A percentile compares a stretch with the other conserved stretches of the same genome.
Conservation (phyloP, 1,140 invertebrate species). For the Gonioctena quinquepunctata region DNA sequence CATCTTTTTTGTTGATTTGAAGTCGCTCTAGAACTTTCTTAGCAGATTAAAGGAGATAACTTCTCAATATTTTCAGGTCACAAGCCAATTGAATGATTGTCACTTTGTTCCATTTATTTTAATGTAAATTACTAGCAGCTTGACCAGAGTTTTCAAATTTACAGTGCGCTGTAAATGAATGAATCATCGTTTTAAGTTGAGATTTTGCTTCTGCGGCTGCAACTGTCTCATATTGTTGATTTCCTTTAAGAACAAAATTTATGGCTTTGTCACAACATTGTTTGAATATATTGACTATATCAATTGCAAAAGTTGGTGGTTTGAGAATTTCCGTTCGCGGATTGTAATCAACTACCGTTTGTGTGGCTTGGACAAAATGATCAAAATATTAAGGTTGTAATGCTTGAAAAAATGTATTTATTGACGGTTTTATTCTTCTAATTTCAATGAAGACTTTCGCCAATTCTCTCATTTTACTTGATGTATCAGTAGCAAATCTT, state of each 20-base stretch:
- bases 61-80: constrained; percentile 32
- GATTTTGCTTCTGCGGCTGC: constrained; percentile 11
- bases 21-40: constrained; percentile 18
- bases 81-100: constrained; percentile 47
- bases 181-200: constrained; percentile 13
- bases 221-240: too few relatives aligned
- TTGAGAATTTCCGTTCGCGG: constrained; percentile 18
- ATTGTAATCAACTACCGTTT: constrained; percentile 29
- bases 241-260: not conserved
- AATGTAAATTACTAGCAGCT: constrained; percentile 40
- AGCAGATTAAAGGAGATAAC: constrained; percentile 26
- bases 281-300: constrained; percentile 33
- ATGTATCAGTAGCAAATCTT: constrained; percentile 43
- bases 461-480: constrained; percentile 43
- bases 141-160: constrained; percentile 33
- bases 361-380: constrained; percentile 24
- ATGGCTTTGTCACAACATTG: constrained; percentile 12
- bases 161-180: constrained; percentile 12
- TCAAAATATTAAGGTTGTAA: constrained; percentile 39
- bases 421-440: not conserved
- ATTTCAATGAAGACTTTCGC: not conserved
- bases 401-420: constrained; percentile 3
- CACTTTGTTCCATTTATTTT: constrained; percentile 47
- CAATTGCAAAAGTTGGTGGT: constrained; percentile 30
- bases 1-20: constrained; percentile 17